A percentile compares a stretch with the other conserved stretches of the same genome.
phyloP scores from a whole-genome alignment of 2,113 vertebrate genomes.

The Trochalopteron elliotii region DNA sequence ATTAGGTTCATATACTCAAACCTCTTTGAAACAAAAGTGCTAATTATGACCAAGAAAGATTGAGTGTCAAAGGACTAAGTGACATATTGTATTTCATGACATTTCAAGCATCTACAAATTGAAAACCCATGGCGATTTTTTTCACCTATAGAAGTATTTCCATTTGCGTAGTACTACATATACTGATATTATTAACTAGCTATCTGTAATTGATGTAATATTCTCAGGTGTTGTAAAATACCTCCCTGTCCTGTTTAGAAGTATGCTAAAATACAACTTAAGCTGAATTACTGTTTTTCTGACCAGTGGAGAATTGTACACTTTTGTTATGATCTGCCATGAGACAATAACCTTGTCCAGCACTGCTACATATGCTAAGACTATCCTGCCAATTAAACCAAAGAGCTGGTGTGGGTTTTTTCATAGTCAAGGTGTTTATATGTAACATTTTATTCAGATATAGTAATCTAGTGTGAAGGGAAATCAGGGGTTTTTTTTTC shows the following conservation, averaged over 20 bases:
- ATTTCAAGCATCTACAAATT: neutral
- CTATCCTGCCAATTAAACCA: slow-evolving; percentile 62
- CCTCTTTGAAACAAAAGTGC: neutral
- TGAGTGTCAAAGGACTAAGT: neutral
- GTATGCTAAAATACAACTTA: neutral
- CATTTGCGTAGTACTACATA: neutral
- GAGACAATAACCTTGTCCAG: slow-evolving; percentile 19
- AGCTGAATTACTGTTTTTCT: slow-evolving; percentile 4
- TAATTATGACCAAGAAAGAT: slow-evolving; percentile 4
- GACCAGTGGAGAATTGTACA: neutral
- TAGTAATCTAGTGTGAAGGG: slow-evolving; percentile 44
- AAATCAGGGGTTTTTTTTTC: neutral
- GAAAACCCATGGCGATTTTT: neutral
- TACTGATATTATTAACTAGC: neutral
- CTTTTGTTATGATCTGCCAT: neutral
- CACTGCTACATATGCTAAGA: slow-evolving; percentile 31
- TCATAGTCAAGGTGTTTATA: slow-evolving; percentile 52
- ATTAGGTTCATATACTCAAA: neutral
- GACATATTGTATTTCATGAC: neutral
- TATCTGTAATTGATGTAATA: neutral
- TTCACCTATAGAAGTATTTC: neutral
- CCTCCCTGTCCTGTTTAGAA: neutral
- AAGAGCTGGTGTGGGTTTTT: neutral
- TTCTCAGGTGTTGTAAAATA: neutral
- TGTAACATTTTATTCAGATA: slow-evolving; percentile 45